Base-by-base conservation (phyloP, 2,888 invertebrate genomes). In the Omphaloscelis lunosa region DNA sequence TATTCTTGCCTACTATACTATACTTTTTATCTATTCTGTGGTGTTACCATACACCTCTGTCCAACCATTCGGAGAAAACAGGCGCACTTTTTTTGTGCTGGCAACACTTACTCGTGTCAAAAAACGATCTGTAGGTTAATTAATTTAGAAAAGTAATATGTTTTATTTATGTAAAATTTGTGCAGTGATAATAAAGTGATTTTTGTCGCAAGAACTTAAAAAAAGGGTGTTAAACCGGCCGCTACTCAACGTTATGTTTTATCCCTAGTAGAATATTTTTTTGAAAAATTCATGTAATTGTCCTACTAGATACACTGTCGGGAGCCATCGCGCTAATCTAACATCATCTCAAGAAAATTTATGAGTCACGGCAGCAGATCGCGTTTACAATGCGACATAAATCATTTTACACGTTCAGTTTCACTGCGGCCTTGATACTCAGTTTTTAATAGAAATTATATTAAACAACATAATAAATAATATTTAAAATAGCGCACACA, bases 401-500 rank as follows among this genome's bases (percentile, higher is more conserved):
- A 86, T 86, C 83, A 85, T 86, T 78, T 78, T 68, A 56, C 79
- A 69, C 77, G 69, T 78, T 12, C 29, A 77, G 73, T 66, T 63
- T 61, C 29, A 65, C 53, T 45, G 61, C 15, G 75, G 58, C 86
- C 86, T 86, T 86, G 80, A 80, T 76, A 62, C 59, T 66, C 20
- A 56, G 77, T 77, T 86, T 84, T 85, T 86, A 83, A 85, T 79
- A 77, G 75, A 82, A 84, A 72, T 86, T 86, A 85, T 80, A 84
- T 48, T 77, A 82, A 82, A 82, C 82, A 84, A 68, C 62, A 82
- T 77, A 66, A 72, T 80, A 80, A 70, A 84, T 83, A 76, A 75
- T 71, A 68, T 79, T 72, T 61, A 56, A 83, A 75, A 83, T 75
- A 75, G 63, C 59, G 29, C 66, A 41, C 23, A 53, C 41, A 67